Conservation (phyloP, 2,888 invertebrate genomes). For the Argynnis bischoffii region DNA sequence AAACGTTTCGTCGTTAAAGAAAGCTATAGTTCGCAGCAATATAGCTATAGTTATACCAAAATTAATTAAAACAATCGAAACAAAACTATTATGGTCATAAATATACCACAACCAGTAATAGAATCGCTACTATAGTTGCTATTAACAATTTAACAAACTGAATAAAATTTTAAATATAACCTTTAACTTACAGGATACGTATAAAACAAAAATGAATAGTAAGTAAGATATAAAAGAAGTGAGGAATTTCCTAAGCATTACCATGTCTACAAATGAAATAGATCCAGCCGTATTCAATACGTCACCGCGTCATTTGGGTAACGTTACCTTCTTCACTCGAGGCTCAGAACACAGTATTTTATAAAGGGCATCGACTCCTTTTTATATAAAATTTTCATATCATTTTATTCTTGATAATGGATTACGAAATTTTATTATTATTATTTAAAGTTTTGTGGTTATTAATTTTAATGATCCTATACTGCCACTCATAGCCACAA, state of each 20-base stretch:
- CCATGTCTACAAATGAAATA: conserved; percentile 25
- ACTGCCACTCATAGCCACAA: too few relatives aligned
- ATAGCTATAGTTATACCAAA: neutral
- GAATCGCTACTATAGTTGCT: too few relatives aligned
- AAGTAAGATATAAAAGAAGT: conserved; percentile 2
- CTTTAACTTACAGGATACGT: too few relatives aligned
- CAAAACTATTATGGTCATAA: too few relatives aligned
- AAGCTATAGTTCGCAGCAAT: too few relatives aligned
- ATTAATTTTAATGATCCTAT: too few relatives aligned
- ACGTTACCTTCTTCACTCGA: conserved; percentile 29
- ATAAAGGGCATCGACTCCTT: neutral
- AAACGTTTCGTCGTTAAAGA: too few relatives aligned
- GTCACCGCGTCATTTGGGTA: conserved; percentile 35
- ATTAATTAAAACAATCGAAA: too few relatives aligned
- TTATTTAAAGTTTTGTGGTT: too few relatives aligned
- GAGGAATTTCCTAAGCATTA: conserved; percentile 8
- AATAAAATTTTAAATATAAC: too few relatives aligned
- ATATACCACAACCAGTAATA: too few relatives aligned
- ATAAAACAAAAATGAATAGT: conserved; percentile 5
- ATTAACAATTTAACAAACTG: too few relatives aligned
- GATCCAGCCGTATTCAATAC: conserved; percentile 34
- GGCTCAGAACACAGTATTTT: neutral
- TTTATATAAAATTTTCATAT: neutral
- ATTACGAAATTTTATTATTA: conserved; percentile 21
- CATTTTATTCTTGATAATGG: neutral